Conservation (phyloP, 1,140 invertebrate species). For the Eciton burchellii region DNA sequence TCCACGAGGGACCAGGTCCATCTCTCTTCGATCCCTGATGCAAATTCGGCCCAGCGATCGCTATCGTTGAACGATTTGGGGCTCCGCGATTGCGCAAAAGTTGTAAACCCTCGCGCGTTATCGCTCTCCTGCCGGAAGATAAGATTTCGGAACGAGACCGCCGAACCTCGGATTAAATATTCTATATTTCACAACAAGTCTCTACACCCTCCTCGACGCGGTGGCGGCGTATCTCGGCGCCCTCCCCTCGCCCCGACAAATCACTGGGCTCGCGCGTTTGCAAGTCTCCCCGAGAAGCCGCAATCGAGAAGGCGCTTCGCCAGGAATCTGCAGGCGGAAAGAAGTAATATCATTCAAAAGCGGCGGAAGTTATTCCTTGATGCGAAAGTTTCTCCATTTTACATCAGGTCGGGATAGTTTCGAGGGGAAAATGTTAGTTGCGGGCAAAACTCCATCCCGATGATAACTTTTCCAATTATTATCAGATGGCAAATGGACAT, state of each 20-base stretch:
- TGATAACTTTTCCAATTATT: slow-evolving; percentile 76
- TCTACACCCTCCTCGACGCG: slow-evolving; percentile 35
- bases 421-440: slow-evolving; percentile 72
- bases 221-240: neutral
- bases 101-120: neutral
- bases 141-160: slow-evolving; percentile 41
- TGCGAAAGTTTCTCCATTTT: slow-evolving; percentile 76
- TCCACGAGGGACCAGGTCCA: slow-evolving; percentile 32
- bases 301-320: slow-evolving; percentile 41
- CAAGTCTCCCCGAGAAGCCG: slow-evolving; percentile 63
- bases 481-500: slow-evolving; percentile 75
- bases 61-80: slow-evolving; percentile 48
- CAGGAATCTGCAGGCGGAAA: slow-evolving; percentile 67
- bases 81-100: slow-evolving; percentile 25
- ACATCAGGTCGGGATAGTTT: slow-evolving; percentile 69
- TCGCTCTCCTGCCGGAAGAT: slow-evolving; percentile 6
- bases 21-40: slow-evolving; percentile 37
- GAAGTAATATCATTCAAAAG: slow-evolving; percentile 75
- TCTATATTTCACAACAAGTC: slow-evolving; percentile 62
- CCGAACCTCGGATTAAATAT: slow-evolving; percentile 52
- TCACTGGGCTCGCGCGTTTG: slow-evolving; percentile 30
- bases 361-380: slow-evolving; percentile 72
- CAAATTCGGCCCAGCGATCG: slow-evolving; percentile 47
- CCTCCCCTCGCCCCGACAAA: neutral
- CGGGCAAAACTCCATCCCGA: slow-evolving; percentile 69